Evolutionary conservation across 30 jellyfish, hydroid and myxozoan species (phyloP).

Genomic region (Aurelia aurita): DNA sequence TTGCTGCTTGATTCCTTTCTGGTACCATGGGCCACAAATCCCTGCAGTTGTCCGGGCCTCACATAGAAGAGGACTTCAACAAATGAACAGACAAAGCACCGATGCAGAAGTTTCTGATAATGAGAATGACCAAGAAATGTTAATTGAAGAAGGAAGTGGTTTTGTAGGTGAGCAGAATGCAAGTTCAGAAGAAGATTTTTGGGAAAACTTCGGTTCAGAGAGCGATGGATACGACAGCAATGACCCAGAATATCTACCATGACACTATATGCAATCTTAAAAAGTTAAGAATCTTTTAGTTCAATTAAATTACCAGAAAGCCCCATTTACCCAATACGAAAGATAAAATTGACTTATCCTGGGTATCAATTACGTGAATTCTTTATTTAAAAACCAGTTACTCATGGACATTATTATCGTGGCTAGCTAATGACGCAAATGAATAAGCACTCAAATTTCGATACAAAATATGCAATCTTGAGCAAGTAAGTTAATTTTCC

Average conservation of each 20-base stretch:
- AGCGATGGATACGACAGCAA: constrained; percentile 79
- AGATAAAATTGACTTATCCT: background rate
- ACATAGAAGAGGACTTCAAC: constrained; percentile 51
- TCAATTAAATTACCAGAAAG: background rate
- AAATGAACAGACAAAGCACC: constrained; percentile 28
- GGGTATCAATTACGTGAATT: background rate
- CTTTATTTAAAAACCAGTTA: constrained; percentile 2
- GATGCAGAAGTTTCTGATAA: constrained; percentile 22
- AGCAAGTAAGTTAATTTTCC: background rate
- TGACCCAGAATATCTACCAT: constrained; percentile 75
- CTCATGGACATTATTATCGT: constrained; percentile 31
- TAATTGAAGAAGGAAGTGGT: constrained; percentile 43
- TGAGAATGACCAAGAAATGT: constrained; percentile 40
- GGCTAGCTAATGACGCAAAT: too few species aligned
- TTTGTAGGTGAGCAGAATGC: constrained; percentile 54
- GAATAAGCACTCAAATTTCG: constrained; percentile 25
- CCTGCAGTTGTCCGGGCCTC: constrained; percentile 57
- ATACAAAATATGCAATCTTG: background rate
- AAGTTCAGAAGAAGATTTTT: constrained; percentile 68
- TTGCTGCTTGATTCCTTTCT: constrained; percentile 56
- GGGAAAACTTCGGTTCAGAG: constrained; percentile 62
- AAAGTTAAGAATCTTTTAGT: constrained; percentile 3
- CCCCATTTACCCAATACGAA: background rate
- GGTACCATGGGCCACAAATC: constrained; percentile 68
- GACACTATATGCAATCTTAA: constrained; percentile 5